These are phyloP conservation scores for Pogonocichla stellata DNA, from an alignment of 2,113 vertebrate species.

Conservation along the genomic window DNA sequence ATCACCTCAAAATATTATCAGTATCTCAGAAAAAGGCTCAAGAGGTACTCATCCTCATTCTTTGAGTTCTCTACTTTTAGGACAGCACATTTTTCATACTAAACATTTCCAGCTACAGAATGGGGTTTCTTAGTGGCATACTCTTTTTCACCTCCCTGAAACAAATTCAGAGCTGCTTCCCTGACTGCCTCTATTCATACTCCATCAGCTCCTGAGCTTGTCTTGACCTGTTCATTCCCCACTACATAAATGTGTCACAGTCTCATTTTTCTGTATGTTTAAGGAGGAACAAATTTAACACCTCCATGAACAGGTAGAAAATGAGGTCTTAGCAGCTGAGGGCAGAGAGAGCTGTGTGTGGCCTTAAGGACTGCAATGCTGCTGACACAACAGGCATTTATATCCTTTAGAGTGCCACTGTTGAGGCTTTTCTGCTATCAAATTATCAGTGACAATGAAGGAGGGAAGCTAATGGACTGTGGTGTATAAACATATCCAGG, in stretches of 20 bases:
- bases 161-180: not conserved
- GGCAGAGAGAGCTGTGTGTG: not conserved
- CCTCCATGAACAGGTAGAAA: not conserved
- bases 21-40: not conserved
- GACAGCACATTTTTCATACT: not conserved
- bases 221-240: not conserved
- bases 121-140: not conserved
- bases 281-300: not conserved
- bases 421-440: not conserved
- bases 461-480: not conserved
- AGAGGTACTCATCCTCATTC: not conserved
- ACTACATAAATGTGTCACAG: not conserved
- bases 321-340: not conserved
- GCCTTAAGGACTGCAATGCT: not conserved
- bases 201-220: not conserved
- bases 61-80: not conserved
- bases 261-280: not conserved
- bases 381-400: not conserved
- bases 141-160: not conserved
- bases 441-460: not conserved
- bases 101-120: not conserved
- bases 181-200: not conserved
- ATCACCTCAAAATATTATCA: not conserved
- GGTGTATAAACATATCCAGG: not conserved
- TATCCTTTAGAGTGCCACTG: not conserved